These are phyloP conservation scores for Pelobates cultripes DNA, from an alignment of 2,797 vertebrate genomes.

Conservation along the genomic window DNA sequence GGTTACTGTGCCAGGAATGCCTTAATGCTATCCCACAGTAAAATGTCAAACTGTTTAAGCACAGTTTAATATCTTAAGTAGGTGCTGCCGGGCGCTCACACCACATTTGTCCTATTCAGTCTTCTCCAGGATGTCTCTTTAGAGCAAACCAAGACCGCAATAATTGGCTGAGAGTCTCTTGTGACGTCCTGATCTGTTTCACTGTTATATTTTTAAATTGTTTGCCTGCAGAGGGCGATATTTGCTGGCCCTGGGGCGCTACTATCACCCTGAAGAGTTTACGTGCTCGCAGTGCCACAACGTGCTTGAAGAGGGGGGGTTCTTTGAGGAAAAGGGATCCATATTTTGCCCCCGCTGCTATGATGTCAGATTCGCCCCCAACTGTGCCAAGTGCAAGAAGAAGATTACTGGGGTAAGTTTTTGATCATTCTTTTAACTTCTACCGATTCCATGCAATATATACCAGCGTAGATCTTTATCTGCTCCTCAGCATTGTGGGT, in stretches of 20 bases:
- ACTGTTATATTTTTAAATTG: background rate
- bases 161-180: no score
- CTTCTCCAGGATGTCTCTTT: no score
- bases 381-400: slow-evolving; percentile 97
- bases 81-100: no score
- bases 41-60: no score
- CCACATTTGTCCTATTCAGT: no score
- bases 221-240: slow-evolving; percentile 84
- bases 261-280: slow-evolving; percentile 98
- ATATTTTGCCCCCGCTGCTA: slow-evolving; percentile 95
- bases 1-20: no score
- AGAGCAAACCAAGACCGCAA: no score
- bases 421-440: background rate
- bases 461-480: no score
- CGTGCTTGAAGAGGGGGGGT: slow-evolving; percentile 92
- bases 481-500: no score
- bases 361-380: slow-evolving; percentile 89
- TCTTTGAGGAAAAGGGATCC: slow-evolving; percentile 95
- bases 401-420: slow-evolving; percentile 88
- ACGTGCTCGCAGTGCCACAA: slow-evolving; percentile 91
- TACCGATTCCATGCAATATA: no score
- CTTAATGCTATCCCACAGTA: no score
- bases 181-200: background rate
- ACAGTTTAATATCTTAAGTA: no score
- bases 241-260: slow-evolving; percentile 90